These are phyloP conservation scores for Larimichthys crocea DNA, from an alignment of 2,113 vertebrate genomes.

Conservation along the genomic window DNA sequence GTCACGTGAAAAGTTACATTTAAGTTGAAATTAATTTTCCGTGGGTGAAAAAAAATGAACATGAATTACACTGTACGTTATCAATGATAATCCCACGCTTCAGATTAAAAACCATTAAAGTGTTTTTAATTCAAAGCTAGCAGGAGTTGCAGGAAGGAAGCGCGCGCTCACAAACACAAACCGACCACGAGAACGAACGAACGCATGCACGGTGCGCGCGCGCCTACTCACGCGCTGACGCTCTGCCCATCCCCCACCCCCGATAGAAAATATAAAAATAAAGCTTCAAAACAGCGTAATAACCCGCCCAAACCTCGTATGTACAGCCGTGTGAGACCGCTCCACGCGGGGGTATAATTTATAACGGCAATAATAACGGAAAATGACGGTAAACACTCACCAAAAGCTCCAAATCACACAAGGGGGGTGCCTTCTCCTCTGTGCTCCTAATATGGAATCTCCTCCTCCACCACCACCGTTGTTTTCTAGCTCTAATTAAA, in stretches of 20 bases:
- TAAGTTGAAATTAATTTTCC: too few species aligned
- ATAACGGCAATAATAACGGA: slow-evolving; percentile 50
- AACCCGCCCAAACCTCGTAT: slow-evolving; percentile 26
- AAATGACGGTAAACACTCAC: slow-evolving; percentile 80
- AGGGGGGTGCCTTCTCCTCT: slow-evolving; percentile 82
- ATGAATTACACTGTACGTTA: not conserved
- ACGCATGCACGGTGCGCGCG: slow-evolving; percentile 56
- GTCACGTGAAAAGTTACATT: slow-evolving; percentile 1
- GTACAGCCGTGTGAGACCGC: not conserved
- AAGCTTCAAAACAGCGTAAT: slow-evolving; percentile 58
- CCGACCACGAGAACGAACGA: slow-evolving; percentile 61
- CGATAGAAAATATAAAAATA: slow-evolving; percentile 70
- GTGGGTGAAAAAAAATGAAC: not conserved
- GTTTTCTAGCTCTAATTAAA: slow-evolving; percentile 79
- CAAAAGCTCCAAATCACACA: slow-evolving; percentile 81
- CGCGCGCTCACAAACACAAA: slow-evolving; percentile 67
- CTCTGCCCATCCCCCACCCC: slow-evolving; percentile 84
- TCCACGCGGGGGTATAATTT: slow-evolving; percentile 10
- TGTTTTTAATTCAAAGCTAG: slow-evolving; percentile 39
- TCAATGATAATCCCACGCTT: not conserved
- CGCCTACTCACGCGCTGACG: slow-evolving; percentile 69
- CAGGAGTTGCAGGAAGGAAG: slow-evolving; percentile 70
- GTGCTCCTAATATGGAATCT: slow-evolving; percentile 86
- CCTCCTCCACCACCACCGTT: slow-evolving; percentile 81
- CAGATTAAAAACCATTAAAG: not conserved